A percentile compares a stretch with the other conserved stretches of the same genome.
Evolutionary conservation across 2,888 invertebrate genomes (phyloP).

Genomic region (Tetragnatha montana): DNA sequence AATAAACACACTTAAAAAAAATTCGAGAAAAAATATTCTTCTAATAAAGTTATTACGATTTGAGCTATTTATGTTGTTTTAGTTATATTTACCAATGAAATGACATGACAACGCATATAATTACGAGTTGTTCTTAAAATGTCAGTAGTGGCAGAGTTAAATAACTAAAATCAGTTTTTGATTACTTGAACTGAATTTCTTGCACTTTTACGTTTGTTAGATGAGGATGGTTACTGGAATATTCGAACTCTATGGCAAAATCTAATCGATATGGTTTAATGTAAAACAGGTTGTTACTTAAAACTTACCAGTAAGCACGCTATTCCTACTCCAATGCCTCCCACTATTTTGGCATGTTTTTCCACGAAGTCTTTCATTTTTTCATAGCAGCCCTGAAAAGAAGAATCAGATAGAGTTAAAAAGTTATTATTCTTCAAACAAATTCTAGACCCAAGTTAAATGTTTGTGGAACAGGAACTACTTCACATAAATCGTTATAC

Average conservation of each 20-base stretch:
- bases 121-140: not conserved
- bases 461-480: too few relatives aligned
- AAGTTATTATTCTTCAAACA: not conserved
- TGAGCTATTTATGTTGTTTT: too few relatives aligned
- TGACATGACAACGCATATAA: too few relatives aligned
- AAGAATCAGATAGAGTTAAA: not conserved
- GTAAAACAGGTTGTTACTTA: not conserved
- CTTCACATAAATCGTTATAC: not conserved
- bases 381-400: constrained; percentile 72
- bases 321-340: constrained; percentile 87
- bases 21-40: too few relatives aligned
- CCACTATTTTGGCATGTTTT: constrained; percentile 87
- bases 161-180: not conserved
- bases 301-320: constrained; percentile 83
- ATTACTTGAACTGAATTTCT: not conserved
- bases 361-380: constrained; percentile 73
- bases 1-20: too few relatives aligned
- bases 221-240: not conserved
- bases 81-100: too few relatives aligned
- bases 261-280: not conserved
- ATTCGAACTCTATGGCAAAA: not conserved
- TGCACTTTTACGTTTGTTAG: not conserved
- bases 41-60: too few relatives aligned
- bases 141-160: not conserved
- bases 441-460: not conserved